Evolutionary conservation across 2,888 invertebrate genomes (phyloP), one percentile per base, ranked within the genome.

Genomic region (Drosophila pseudotalamancana): DNA sequence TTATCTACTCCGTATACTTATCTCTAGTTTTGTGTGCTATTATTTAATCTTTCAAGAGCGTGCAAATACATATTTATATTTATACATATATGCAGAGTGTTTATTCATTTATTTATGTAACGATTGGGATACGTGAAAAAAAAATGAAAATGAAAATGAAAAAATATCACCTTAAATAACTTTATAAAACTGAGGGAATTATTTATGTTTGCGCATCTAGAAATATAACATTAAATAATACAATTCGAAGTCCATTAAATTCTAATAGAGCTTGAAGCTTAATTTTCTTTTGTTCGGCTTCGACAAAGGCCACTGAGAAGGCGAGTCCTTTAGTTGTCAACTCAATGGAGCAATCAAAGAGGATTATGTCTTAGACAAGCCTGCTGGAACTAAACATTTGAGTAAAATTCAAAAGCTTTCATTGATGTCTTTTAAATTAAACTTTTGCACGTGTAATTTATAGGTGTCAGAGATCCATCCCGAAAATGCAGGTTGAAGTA

Each of bases 291-390:
- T 60, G 39, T 61, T 11, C 18, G 35, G 31, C 25, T 6, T 8
- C 23, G 25, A 43, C 25, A 64, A 50, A 46, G 21, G 34, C n/a
- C n/a, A 34, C 16, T 8, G 16, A 12, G 1, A 19, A 9, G 12
- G 19, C 31, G 6, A 18, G 35, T 16, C 27, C 40, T 40, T 29
- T 45, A 42, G 14, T 51, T 51, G 46, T 32, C 46, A 23, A 37
- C 46, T 46, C 59, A 69, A 54, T 62, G 49, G 45, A 62, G 45
- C 54, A 45, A 14, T 25, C 16, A 62, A 67, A 62, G 51, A 31
- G 66, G 68, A 66, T 66, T 60, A 60, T 48, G 31, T 53, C 19
- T 46, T 51, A 59, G 25, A 35, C 25, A 50, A 66, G 60, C 21
- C 18, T 16, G n/a, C 2, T 25, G 32, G 19, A 45, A 32, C n/a